Conservation (phyloP, 1,140 invertebrate species). For the Lasioglossum baleicum region DNA sequence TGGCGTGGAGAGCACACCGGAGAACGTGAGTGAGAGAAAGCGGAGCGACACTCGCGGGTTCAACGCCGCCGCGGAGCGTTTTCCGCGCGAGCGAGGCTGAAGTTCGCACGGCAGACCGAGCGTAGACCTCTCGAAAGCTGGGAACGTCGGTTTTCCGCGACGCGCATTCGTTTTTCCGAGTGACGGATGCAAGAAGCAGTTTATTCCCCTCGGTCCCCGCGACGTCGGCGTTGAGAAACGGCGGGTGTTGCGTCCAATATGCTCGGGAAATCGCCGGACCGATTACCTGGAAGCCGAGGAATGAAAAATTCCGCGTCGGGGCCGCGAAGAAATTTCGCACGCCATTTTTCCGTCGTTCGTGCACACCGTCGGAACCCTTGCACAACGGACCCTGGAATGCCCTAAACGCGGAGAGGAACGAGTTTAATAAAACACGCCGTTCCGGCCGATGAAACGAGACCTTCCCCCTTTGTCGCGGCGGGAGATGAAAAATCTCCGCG, state of each 20-base stretch:
- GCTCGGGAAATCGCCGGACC: background rate
- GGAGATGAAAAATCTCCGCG: constrained; percentile 25
- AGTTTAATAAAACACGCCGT: background rate
- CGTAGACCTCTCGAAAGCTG: background rate
- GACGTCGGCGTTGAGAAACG: background rate
- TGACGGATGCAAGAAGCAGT: background rate
- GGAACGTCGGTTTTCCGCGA: background rate
- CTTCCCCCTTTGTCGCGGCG: background rate
- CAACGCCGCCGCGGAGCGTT: too few relatives aligned
- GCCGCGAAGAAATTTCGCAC: background rate
- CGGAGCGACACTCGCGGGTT: too few relatives aligned
- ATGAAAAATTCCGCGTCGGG: constrained; percentile 22
- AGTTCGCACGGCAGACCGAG: background rate
- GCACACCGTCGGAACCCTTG: too few relatives aligned
- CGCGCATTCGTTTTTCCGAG: background rate
- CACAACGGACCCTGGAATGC: background rate
- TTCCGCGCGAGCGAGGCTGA: background rate
- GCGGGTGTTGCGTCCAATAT: constrained; percentile 6
- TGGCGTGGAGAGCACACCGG: too few relatives aligned
- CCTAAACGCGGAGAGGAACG: background rate
- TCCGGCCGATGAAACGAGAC: background rate
- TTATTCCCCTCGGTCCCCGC: background rate
- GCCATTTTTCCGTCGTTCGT: background rate
- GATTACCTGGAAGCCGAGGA: background rate
- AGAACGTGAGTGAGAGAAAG: too few relatives aligned